Conservation (phyloP, 2,797 vertebrate genomes). For the Galago senegalensis region DNA sequence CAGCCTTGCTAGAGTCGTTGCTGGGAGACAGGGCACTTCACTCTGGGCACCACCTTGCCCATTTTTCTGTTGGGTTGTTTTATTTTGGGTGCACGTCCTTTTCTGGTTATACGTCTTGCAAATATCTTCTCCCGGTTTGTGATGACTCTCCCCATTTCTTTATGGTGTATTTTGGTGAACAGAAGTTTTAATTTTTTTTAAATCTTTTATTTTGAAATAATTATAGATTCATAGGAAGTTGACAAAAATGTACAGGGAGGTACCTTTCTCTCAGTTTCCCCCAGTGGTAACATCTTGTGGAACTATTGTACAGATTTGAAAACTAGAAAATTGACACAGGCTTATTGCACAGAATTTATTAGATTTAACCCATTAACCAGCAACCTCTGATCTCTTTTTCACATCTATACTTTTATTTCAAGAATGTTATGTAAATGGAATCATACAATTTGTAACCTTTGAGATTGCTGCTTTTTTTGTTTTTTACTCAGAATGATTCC, state of each 20-base stretch:
- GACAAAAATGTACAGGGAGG: background rate
- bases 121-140: background rate
- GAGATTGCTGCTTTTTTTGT: background rate
- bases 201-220: slow-evolving; percentile 13
- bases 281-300: background rate
- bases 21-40: background rate
- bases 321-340: background rate
- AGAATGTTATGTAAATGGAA: background rate
- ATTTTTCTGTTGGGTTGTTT: background rate
- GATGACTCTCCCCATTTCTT: background rate
- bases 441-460: background rate
- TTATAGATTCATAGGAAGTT: background rate
- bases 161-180: slow-evolving; percentile 10
- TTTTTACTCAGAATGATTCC: background rate
- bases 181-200: background rate
- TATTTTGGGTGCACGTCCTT: background rate
- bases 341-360: background rate
- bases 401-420: background rate
- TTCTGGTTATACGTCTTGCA: background rate
- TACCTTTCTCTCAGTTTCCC: background rate
- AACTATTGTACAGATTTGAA: slow-evolving; percentile 4
- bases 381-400: background rate
- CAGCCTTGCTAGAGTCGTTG: background rate
- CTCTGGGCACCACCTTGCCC: background rate
- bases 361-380: background rate